These are phyloP conservation scores for Tachina fera DNA, from an alignment of 2,888 invertebrate genomes.

Conservation along the genomic window DNA sequence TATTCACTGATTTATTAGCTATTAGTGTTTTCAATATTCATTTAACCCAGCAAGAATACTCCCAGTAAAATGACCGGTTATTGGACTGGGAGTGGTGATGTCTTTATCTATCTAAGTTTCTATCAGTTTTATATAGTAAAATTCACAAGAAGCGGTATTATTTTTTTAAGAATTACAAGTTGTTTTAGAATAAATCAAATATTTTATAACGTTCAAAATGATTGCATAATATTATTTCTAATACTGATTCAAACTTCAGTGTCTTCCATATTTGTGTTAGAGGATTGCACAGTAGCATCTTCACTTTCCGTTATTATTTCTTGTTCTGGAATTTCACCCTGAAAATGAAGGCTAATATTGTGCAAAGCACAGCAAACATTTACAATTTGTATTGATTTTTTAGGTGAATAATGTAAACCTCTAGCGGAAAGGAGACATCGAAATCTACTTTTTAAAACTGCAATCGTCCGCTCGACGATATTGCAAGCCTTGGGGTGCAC, in stretches of 20 bases:
- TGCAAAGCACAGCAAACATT: background rate
- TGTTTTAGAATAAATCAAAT: too few relatives aligned
- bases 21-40: too few relatives aligned
- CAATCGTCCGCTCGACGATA: constrained; percentile 3
- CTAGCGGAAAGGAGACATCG: background rate
- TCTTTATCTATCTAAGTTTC: too few relatives aligned
- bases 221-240: constrained; percentile 14
- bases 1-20: too few relatives aligned
- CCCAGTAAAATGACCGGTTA: too few relatives aligned
- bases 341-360: background rate
- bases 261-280: constrained; percentile 20
- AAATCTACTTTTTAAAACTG: constrained; percentile 6
- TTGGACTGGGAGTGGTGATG: too few relatives aligned
- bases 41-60: too few relatives aligned
- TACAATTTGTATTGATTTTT: constrained; percentile 7
- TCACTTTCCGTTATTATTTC: constrained; percentile 21
- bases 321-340: too few relatives aligned
- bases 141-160: too few relatives aligned
- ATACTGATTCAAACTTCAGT: background rate
- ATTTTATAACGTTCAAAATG: constrained; percentile 12
- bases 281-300: constrained; percentile 27
- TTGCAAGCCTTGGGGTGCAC: constrained; percentile 6
- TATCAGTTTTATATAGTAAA: too few relatives aligned
- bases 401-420: background rate
- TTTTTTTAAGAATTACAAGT: too few relatives aligned